Evolutionary conservation across 1,140 invertebrate species (phyloP).

Genomic region (Papilio machaon): DNA sequence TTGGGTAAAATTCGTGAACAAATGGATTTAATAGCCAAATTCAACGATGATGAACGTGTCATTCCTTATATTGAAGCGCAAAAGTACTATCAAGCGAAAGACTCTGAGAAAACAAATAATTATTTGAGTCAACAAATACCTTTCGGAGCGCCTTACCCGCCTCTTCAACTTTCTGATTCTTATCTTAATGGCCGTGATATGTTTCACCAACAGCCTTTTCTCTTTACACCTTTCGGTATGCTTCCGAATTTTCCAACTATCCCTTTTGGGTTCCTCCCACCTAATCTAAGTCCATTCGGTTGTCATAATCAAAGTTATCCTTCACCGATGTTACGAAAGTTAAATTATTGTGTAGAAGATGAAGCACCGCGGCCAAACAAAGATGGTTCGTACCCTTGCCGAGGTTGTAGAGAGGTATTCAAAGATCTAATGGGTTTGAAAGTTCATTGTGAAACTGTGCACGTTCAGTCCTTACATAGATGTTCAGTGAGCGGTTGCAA

Average conservation of each 20-base stretch:
- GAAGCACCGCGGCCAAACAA: conserved; percentile 82
- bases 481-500: conserved; percentile 87
- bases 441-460: conserved; percentile 85
- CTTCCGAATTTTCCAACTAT: conserved; percentile 78
- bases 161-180: conserved; percentile 72
- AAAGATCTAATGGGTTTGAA: conserved; percentile 84
- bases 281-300: conserved; percentile 65
- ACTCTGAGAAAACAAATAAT: conserved; percentile 66
- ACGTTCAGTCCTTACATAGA: conserved; percentile 84
- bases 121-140: conserved; percentile 62
- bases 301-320: conserved; percentile 67
- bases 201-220: conserved; percentile 75
- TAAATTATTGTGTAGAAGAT: conserved; percentile 83
- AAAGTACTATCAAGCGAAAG: conserved; percentile 71
- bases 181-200: conserved; percentile 76
- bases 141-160: conserved; percentile 66
- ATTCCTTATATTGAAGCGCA: conserved; percentile 80
- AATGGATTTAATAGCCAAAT: conserved; percentile 87
- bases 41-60: conserved; percentile 86
- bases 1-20: conserved; percentile 84
- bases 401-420: conserved; percentile 85
- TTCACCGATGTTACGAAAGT: conserved; percentile 58
- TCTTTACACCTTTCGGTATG: conserved; percentile 79
- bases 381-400: conserved; percentile 85
- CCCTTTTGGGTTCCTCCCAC: conserved; percentile 76